Conservation (phyloP, 2,888 invertebrate genomes). For the Pristionchus arcanus region DNA sequence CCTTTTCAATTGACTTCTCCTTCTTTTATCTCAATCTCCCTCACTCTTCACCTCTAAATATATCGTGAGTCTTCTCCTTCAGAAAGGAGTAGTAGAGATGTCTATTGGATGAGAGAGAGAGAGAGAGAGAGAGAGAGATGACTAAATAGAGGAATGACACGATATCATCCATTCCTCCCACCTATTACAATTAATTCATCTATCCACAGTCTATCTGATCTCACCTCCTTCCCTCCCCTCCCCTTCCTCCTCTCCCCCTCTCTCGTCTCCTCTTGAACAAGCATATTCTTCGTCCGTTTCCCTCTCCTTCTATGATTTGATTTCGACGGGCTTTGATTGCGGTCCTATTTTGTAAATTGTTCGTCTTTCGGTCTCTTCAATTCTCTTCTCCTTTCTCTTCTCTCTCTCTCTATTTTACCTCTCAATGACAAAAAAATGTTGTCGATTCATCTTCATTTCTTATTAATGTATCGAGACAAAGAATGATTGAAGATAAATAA, state of each 20-base stretch:
- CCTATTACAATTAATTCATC: not conserved
- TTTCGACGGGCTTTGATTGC: slow-evolving; percentile 4
- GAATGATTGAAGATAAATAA: not conserved
- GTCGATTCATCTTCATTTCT: not conserved
- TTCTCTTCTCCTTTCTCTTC: not conserved
- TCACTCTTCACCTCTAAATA: slow-evolving; percentile 33
- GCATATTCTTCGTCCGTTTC: not conserved
- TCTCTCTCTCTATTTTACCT: not conserved
- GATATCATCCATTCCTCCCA: slow-evolving; percentile 5
- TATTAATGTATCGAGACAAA: not conserved
- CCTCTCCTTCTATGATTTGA: slow-evolving; percentile 23
- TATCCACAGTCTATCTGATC: slow-evolving; percentile 5
- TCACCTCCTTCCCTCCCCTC: not conserved
- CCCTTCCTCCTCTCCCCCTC: not conserved
- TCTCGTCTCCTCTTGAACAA: not conserved
- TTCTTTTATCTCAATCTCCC: slow-evolving; percentile 30
- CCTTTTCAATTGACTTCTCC: slow-evolving; percentile 30
- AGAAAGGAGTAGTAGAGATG: not conserved
- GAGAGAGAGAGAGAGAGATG: slow-evolving; percentile 27
- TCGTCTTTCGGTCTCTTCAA: not conserved
- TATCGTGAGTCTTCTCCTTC: slow-evolving; percentile 26
- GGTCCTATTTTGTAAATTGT: not conserved
- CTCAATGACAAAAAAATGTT: not conserved
- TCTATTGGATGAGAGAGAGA: slow-evolving; percentile 16
- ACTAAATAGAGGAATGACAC: not conserved